Evolutionary conservation across 2,797 vertebrate genomes (phyloP).

Genomic region (Gymnothorax javanicus): DNA sequence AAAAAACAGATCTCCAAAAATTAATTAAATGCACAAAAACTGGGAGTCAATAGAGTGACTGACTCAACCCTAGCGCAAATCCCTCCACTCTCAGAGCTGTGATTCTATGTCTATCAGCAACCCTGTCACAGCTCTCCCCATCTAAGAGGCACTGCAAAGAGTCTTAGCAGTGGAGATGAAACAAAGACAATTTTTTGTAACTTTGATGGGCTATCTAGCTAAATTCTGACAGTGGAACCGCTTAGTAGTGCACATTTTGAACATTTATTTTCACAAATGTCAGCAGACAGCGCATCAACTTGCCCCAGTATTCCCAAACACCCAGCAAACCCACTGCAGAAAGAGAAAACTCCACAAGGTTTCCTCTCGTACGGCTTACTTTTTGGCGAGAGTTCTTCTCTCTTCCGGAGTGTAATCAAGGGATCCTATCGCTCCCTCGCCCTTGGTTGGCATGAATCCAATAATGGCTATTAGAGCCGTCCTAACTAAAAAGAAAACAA

Average conservation of each 20-base stretch:
- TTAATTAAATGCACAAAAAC: background rate
- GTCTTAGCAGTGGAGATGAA: background rate
- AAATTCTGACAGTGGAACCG: no score
- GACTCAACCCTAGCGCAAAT: background rate
- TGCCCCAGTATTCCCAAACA: background rate
- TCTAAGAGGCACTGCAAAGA: background rate
- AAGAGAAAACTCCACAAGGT: slow-evolving; percentile 35
- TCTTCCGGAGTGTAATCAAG: slow-evolving; percentile 97
- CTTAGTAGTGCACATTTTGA: background rate
- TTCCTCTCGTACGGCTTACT: slow-evolving; percentile 75
- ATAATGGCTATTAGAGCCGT: slow-evolving; percentile 96
- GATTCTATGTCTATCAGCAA: background rate
- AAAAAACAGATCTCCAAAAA: background rate
- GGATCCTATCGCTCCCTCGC: slow-evolving; percentile 97
- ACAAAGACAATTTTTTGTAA: background rate
- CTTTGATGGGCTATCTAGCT: background rate
- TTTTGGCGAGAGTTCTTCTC: slow-evolving; percentile 91
- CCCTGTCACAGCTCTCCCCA: background rate
- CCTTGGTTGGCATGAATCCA: slow-evolving; percentile 98
- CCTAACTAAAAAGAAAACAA: slow-evolving; percentile 79
- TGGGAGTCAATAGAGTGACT: background rate
- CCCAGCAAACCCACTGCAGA: background rate
- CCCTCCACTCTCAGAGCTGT: background rate
- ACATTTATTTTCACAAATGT: background rate
- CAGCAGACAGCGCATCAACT: background rate